Evolutionary conservation across 1,140 invertebrate genomes (phyloP), one percentile per base, ranked within the genome.

Genomic region (Drosophila bocqueti): DNA sequence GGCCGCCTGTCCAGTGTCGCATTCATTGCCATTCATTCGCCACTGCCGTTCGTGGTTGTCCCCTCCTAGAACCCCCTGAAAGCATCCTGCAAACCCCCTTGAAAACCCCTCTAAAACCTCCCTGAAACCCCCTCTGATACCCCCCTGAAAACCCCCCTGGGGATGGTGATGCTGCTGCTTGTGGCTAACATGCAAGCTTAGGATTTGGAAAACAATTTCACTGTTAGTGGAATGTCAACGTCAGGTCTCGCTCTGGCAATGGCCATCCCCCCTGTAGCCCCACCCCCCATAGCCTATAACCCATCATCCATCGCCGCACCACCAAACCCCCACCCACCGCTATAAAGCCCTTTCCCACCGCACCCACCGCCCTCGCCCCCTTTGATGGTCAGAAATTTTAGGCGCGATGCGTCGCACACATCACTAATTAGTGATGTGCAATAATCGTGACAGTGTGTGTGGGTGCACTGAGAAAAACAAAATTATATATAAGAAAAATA

Each of bases 161-260:
- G 40, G 5, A 65, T 65, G 63, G 42, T 50, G 71, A 54, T 60
- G 69, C 73, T 73, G 75, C 77, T 79, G 76, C 76, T 74, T 79
- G 85, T 79, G 85, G 81, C 85, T 81, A 90, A 90, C 84, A 85
- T 87, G 84, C 81, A 78, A 89, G 84, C 84, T 87, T 87, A 79
- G 84, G 77, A 87, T 89, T 87, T 89, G 84, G 85, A 87, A 87
- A 87, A 87, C 84, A 87, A 87, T 87, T 87, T 87, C 78, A 79
- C 84, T 89, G 84, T 89, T 87, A 89, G 84, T 89, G 81, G 84
- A 87, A 87, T 87, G 84, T 89, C 84, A 89, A 89, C 84, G 84
- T 87, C 84, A 87, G 85, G 65, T 76, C 65, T 49, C 49, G 46
- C 73, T 52, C 60, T 57, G 36, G 47, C 64, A 31, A 46, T 50